Evolutionary conservation across 2,113 vertebrate genomes (phyloP).

Genomic region (Columbina picui): DNA sequence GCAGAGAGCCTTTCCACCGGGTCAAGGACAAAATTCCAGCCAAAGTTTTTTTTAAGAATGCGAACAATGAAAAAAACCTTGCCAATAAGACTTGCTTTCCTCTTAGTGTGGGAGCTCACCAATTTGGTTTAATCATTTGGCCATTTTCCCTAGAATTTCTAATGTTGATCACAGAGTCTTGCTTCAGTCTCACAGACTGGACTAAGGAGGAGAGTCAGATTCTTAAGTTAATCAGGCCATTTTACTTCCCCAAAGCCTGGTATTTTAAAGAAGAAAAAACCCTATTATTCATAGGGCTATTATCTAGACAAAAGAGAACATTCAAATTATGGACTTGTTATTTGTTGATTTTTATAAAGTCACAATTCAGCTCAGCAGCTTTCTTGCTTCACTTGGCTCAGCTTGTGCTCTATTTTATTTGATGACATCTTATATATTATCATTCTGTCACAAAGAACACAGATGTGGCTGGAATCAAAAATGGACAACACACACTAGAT

Average conservation of each 20-base stretch:
- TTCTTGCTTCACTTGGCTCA: neutral
- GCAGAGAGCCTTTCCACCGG: slow-evolving; percentile 2
- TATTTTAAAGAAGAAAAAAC: neutral
- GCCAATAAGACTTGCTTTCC: slow-evolving; percentile 20
- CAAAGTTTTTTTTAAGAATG: neutral
- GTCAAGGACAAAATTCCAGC: slow-evolving; percentile 30
- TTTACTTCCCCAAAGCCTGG: neutral
- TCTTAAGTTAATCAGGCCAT: neutral
- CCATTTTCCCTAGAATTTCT: neutral
- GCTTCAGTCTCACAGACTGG: neutral
- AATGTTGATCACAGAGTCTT: neutral
- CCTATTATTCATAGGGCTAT: neutral
- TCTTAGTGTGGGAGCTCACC: slow-evolving; percentile 3
- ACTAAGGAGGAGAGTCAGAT: neutral
- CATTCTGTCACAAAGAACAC: neutral
- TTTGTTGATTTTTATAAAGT: slow-evolving; percentile 27
- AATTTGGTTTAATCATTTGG: slow-evolving; percentile 1
- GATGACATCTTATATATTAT: neutral
- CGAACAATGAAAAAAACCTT: slow-evolving; percentile 47
- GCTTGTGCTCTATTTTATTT: neutral
- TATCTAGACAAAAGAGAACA: neutral
- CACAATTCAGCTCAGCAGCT: neutral
- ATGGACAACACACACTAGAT: neutral
- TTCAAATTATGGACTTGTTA: neutral
- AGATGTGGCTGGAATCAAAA: neutral